Evolutionary conservation across 2,113 vertebrate genomes (phyloP).

Genomic region (Apteryx owenii): DNA sequence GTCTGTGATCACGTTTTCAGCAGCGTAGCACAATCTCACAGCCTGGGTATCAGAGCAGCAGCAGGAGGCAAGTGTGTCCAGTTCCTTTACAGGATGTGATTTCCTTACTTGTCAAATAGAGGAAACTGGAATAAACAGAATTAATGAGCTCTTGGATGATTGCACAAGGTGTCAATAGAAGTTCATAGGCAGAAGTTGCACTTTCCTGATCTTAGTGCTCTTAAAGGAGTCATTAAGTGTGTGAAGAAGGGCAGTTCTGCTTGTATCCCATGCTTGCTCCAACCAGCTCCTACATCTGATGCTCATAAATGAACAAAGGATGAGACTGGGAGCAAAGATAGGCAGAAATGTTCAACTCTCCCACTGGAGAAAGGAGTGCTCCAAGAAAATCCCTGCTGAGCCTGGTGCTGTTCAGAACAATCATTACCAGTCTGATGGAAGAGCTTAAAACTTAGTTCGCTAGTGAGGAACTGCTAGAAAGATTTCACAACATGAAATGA

Average conservation of each 20-base stretch:
- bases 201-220: neutral
- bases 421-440: neutral
- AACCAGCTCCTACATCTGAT: neutral
- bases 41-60: neutral
- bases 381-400: neutral
- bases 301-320: neutral
- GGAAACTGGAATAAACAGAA: slow-evolving; percentile 33
- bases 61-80: neutral
- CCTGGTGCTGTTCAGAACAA: neutral
- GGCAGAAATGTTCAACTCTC: neutral
- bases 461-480: neutral
- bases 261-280: neutral
- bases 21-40: neutral
- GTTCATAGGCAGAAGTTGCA: neutral
- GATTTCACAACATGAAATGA: neutral
- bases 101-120: slow-evolving; percentile 16
- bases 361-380: neutral
- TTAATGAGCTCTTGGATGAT: slow-evolving; percentile 4
- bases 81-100: slow-evolving; percentile 42
- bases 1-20: neutral
- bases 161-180: neutral
- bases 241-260: neutral
- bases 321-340: neutral
- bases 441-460: neutral
- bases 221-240: neutral